A percentile compares a stretch with the other conserved stretches of the same genome.
Conservation (phyloP, 2,113 vertebrate species). For the Scolopax mira region DNA sequence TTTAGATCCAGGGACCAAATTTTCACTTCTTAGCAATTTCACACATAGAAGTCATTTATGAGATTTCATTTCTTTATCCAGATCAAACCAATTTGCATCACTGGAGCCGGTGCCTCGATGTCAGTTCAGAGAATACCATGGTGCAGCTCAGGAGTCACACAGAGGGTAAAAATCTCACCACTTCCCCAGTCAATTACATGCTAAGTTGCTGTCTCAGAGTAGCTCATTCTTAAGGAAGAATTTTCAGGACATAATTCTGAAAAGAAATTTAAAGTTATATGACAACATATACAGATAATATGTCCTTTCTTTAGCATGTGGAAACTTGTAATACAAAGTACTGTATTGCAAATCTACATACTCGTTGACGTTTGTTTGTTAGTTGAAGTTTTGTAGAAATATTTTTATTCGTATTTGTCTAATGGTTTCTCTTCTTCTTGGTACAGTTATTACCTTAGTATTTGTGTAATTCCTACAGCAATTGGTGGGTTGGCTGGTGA, state of each 20-base stretch:
- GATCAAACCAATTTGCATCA: background rate
- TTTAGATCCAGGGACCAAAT: constrained; percentile 30
- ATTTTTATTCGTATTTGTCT: background rate
- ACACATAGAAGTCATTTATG: background rate
- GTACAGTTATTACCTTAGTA: background rate
- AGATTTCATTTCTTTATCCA: background rate
- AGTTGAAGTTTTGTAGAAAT: background rate
- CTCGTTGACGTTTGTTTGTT: background rate
- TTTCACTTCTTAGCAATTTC: constrained; percentile 17
- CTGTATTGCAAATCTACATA: background rate
- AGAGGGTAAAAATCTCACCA: background rate
- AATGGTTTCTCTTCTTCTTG: background rate
- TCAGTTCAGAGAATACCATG: background rate
- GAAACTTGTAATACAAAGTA: background rate
- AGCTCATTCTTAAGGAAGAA: background rate
- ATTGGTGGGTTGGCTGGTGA: background rate
- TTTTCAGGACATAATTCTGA: background rate
- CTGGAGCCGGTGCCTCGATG: background rate
- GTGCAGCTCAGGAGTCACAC: background rate
- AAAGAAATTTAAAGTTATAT: background rate
- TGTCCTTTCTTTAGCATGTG: background rate
- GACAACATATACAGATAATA: background rate
- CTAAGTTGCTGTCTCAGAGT: background rate
- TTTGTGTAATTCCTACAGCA: background rate
- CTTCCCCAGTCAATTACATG: rapidly evolving